phyloP scores from a whole-genome alignment of 2,888 invertebrate genomes.

The Hylaea fasciaria region DNA sequence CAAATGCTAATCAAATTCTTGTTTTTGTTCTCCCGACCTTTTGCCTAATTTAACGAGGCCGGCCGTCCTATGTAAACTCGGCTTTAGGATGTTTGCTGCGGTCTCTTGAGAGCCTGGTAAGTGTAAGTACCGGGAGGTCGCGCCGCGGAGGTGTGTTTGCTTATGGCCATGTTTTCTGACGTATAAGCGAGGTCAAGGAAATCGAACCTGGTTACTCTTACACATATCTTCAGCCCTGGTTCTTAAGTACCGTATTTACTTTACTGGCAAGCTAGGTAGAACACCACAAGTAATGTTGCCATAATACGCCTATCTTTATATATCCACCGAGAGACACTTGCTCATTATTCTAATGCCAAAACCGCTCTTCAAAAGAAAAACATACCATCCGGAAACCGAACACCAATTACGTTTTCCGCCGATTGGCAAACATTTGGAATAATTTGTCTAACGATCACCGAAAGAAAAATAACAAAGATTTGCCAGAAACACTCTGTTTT shows the following conservation, averaged over 20 bases:
- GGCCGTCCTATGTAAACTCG: conserved; percentile 56
- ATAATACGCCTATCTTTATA: neutral
- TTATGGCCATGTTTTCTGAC: conserved; percentile 22
- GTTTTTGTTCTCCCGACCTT: conserved; percentile 58
- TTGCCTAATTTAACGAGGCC: conserved; percentile 54
- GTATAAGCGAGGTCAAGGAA: conserved; percentile 14
- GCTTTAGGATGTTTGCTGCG: conserved; percentile 47
- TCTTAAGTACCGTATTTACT: too few relatives aligned
- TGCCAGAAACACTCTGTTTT: conserved; percentile 11
- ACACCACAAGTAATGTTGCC: neutral
- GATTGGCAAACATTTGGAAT: conserved; percentile 31
- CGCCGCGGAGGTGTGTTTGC: conserved; percentile 22
- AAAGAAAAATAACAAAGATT: conserved; percentile 27
- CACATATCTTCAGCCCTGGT: conserved; percentile 3
- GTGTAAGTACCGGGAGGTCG: conserved; percentile 18
- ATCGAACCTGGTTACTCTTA: conserved; percentile 6
- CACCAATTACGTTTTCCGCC: conserved; percentile 33
- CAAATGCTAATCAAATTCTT: conserved; percentile 61
- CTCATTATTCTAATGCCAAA: conserved; percentile 18
- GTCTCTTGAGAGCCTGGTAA: conserved; percentile 49
- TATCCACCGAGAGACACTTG: neutral
- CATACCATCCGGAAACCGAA: conserved; percentile 24
- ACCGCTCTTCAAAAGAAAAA: conserved; percentile 11
- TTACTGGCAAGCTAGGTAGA: neutral
- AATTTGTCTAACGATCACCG: conserved; percentile 25